Conservation (phyloP, 2,888 invertebrate species). For the Lithosia quadra region DNA sequence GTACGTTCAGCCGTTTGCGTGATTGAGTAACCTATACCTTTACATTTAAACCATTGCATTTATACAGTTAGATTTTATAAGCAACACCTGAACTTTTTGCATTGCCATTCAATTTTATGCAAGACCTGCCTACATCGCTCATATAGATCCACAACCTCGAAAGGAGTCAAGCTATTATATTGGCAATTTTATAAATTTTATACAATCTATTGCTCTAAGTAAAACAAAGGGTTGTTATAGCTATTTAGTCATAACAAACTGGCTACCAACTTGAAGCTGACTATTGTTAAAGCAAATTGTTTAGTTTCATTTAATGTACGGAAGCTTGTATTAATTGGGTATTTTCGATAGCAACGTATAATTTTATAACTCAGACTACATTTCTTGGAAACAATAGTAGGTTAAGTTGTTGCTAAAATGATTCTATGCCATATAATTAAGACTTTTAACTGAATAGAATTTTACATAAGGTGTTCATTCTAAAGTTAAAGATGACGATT, state of each 20-base stretch:
- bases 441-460: neutral
- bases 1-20: neutral
- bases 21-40: neutral
- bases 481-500: no score
- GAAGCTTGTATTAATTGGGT: constrained; percentile 35
- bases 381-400: constrained; percentile 33
- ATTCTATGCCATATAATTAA: neutral
- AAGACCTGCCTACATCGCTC: neutral
- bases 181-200: constrained; percentile 17
- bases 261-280: constrained; percentile 20
- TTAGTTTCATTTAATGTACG: constrained; percentile 25
- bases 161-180: constrained; percentile 1
- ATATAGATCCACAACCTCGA: neutral
- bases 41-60: no score
- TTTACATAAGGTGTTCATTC: no score
- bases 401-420: neutral
- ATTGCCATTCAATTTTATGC: neutral
- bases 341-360: constrained; percentile 28
- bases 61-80: no score
- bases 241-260: constrained; percentile 31
- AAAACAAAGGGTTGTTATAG: constrained; percentile 21
- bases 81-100: neutral
- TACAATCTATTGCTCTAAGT: constrained; percentile 19
- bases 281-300: constrained; percentile 34
- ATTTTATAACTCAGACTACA: constrained; percentile 22